phyloP scores from a whole-genome alignment of 2,113 vertebrate genomes.

The Ia io region DNA sequence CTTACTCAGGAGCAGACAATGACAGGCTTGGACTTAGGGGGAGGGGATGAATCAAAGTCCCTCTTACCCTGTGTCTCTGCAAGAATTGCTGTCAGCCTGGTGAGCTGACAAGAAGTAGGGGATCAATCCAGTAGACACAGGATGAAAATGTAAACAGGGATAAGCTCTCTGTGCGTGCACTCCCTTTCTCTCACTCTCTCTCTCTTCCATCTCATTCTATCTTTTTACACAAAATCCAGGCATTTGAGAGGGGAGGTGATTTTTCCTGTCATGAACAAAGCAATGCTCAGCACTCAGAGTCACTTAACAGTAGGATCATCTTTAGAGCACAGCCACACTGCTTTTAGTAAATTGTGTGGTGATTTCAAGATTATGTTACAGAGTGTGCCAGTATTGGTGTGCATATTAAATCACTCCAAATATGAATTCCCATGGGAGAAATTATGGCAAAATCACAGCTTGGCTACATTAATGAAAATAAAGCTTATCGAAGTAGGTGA shows the following conservation, averaged over 20 bases:
- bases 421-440: conserved; percentile 52
- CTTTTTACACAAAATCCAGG: conserved; percentile 53
- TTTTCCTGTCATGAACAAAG: conserved; percentile 16
- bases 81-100: conserved; percentile 79
- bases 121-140: conserved; percentile 78
- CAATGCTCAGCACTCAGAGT: conserved; percentile 48
- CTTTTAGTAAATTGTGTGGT: conserved; percentile 53
- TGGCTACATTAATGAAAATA: conserved; percentile 74
- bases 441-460: conserved; percentile 46
- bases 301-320: conserved; percentile 50
- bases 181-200: not conserved
- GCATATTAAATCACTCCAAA: conserved; percentile 55
- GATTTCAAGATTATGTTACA: conserved; percentile 64
- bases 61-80: conserved; percentile 76
- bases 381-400: conserved; percentile 45
- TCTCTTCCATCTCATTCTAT: not conserved
- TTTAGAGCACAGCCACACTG: conserved; percentile 23
- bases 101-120: conserved; percentile 76
- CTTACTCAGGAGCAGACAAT: conserved; percentile 84
- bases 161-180: not conserved
- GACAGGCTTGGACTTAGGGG: conserved; percentile 78
- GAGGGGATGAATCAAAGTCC: conserved; percentile 80
- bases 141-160: conserved; percentile 76
- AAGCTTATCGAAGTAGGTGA: conserved; percentile 72
- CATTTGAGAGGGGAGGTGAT: conserved; percentile 52